Evolutionary conservation across 2,888 invertebrate genomes (phyloP).

Genomic region (Myopa testacea): DNA sequence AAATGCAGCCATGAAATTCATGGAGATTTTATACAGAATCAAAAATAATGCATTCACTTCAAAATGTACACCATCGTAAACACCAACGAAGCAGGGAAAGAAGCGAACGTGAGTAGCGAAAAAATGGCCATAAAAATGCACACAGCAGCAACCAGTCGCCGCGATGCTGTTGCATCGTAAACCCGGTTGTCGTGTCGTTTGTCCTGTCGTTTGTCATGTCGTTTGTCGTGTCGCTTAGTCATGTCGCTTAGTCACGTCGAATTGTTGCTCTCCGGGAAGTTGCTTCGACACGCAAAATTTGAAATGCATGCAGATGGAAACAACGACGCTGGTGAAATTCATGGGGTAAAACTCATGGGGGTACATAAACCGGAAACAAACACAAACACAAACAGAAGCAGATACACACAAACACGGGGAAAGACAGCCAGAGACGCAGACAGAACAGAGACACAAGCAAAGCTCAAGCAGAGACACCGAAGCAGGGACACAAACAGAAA

Average conservation of each 20-base stretch:
- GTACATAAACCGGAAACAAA: neutral
- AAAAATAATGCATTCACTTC: constrained; percentile 30
- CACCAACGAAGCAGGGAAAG: constrained; percentile 1
- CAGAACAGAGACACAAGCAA: too few species aligned
- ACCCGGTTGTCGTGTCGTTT: neutral
- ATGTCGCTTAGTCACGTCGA: neutral
- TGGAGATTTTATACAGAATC: constrained; percentile 55
- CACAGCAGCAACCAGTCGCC: neutral
- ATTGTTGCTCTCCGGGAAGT: neutral
- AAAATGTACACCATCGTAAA: constrained; percentile 23
- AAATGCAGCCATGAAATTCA: constrained; percentile 57
- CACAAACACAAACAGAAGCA: too few species aligned
- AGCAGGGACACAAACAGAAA: too few species aligned
- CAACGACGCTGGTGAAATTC: neutral
- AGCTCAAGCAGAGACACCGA: too few species aligned
- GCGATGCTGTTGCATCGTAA: neutral
- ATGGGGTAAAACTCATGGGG: neutral
- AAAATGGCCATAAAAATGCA: neutral
- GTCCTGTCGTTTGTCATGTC: neutral
- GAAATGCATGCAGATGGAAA: neutral
- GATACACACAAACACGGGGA: too few species aligned
- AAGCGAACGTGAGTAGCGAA: neutral
- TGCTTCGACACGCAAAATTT: neutral
- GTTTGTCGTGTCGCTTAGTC: too few species aligned
- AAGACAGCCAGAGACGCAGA: too few species aligned